Conservation (phyloP, 2,113 vertebrate species). For the Gobius niger region DNA sequence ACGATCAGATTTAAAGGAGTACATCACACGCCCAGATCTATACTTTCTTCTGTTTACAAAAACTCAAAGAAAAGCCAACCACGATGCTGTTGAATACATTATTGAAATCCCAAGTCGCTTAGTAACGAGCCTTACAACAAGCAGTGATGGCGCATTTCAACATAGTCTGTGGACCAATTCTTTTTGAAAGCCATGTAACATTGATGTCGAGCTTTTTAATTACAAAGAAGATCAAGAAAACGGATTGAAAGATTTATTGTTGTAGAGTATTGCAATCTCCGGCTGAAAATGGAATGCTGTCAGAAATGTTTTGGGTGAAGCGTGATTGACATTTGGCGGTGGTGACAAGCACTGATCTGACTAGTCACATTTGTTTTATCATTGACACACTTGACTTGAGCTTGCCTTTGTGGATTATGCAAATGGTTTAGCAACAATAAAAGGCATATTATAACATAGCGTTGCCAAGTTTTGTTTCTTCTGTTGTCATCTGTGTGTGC, state of each 20-base stretch:
- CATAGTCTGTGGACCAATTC: slow-evolving; percentile 36
- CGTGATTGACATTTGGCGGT: slow-evolving; percentile 77
- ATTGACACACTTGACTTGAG: slow-evolving; percentile 55
- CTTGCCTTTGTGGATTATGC: slow-evolving; percentile 61
- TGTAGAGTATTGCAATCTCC: slow-evolving; percentile 72
- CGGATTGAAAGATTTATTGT: slow-evolving; percentile 72
- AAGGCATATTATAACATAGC: neutral
- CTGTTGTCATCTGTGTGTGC: neutral
- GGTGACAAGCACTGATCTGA: slow-evolving; percentile 64
- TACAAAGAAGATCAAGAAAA: slow-evolving; percentile 62
- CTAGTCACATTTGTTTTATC: slow-evolving; percentile 68
- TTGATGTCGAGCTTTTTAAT: slow-evolving; percentile 63
- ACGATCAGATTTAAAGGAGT: slow-evolving; percentile 65
- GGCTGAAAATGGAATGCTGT: slow-evolving; percentile 72
- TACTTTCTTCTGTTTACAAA: slow-evolving; percentile 46
- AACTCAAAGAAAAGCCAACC: slow-evolving; percentile 55
- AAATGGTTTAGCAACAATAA: slow-evolving; percentile 44
- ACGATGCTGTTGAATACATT: slow-evolving; percentile 49
- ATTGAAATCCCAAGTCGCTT: slow-evolving; percentile 50
- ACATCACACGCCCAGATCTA: slow-evolving; percentile 58
- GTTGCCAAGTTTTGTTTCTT: neutral
- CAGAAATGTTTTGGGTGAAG: slow-evolving; percentile 74
- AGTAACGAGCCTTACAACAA: slow-evolving; percentile 43
- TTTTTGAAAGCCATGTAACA: slow-evolving; percentile 44
- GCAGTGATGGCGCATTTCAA: slow-evolving; percentile 42